Evolutionary conservation across 2,888 invertebrate genomes (phyloP), one percentile per base, ranked within the genome.

Genomic region (Ichneumon xanthorius): DNA sequence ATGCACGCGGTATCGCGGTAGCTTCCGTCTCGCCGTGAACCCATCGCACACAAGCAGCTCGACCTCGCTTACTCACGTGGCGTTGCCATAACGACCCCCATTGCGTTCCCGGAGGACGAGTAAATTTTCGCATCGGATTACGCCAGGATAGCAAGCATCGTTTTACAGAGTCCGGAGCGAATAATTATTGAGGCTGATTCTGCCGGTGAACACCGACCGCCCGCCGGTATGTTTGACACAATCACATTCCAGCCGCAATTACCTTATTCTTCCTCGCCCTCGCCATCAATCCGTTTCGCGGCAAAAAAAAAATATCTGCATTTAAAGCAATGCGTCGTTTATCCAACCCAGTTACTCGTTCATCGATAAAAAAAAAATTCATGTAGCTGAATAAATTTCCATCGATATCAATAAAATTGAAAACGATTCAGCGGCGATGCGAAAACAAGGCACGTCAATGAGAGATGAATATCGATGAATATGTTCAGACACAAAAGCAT

Each of bases 91-190:
- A 70, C 79, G 33, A 75, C 55, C 55, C 22, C 30, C 45, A 9
- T 55, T 70, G 16, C 16, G 45, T 45, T 58, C 68, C 67, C 19
- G n/a, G n/a, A 45, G 63, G 16, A 37, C 16, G 22, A 68, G 48
- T n/a, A 55, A 53, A 37, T 75, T 80, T 76, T 76, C 37, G 71
- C 48, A 40, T 76, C 61, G 58, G 80, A 77, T 84, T 76, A 76
- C 73, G 40, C 53, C 16, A 4, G 63, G 65, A 63, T 76, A 50
- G 58, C 70, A 14, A 80, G 53, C 50, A 65, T 55, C 53, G 65
- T 72, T 72, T 72, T 71, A 65, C 72, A 26, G 65, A 53, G 33
- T 76, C 65, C 37, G 19, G 65, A 67, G 50, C 65, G 33, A 7
- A 33, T 50, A 63, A 65, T 65, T 33, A 65, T 50, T 22, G 53